Conservation (phyloP, 2,888 invertebrate genomes). For the Nomada fucata region DNA sequence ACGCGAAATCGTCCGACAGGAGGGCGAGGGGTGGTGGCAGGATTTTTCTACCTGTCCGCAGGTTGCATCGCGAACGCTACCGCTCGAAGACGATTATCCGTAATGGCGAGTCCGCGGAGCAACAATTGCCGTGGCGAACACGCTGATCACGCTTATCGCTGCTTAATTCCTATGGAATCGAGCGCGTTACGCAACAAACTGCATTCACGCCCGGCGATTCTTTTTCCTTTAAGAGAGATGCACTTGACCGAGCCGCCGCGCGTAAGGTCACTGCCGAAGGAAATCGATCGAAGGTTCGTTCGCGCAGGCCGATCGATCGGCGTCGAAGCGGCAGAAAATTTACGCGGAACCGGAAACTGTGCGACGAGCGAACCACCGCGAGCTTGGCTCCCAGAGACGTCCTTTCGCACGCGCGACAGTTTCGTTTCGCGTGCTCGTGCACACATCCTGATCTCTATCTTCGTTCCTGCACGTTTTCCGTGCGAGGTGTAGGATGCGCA, state of each 20-base stretch:
- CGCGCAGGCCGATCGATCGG: conserved; percentile 11
- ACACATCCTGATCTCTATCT: conserved; percentile 18
- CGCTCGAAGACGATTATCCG: conserved; percentile 34
- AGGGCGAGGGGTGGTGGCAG: background rate
- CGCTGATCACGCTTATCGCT: conserved; percentile 50
- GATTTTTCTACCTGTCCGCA: conserved; percentile 2
- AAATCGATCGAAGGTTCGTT: conserved; percentile 53
- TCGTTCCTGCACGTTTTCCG: background rate
- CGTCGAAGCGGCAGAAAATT: background rate
- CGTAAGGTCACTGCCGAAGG: conserved; percentile 57
- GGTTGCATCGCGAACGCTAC: background rate
- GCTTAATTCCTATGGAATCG: conserved; percentile 53
- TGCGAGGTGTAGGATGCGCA: background rate
- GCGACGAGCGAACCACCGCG: background rate
- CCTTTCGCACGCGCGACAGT: conserved; percentile 4
- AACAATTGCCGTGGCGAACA: conserved; percentile 36
- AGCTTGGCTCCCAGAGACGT: background rate
- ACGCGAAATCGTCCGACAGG: conserved; percentile 17
- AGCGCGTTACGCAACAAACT: conserved; percentile 42
- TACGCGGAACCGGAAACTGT: conserved; percentile 14
- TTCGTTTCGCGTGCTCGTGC: background rate
- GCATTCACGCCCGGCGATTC: conserved; percentile 6
- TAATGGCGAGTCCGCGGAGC: conserved; percentile 39
- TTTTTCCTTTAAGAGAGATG: background rate
- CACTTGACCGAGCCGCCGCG: background rate